Evolutionary conservation across 2,797 vertebrate species (phyloP).

Genomic region (Poecilia wingei): DNA sequence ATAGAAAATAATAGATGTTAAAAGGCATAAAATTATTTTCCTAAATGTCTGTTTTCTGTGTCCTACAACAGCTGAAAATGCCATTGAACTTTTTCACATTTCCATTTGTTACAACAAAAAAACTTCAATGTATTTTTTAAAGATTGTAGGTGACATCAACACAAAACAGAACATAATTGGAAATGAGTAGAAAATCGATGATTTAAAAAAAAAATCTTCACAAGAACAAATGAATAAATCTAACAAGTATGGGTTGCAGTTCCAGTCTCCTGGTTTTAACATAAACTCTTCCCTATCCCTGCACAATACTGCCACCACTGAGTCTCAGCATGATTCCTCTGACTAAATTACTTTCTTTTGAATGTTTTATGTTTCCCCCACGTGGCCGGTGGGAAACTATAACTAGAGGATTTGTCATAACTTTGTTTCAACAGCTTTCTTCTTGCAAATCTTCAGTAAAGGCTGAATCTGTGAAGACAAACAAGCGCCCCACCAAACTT

Average conservation of each 20-base stretch:
- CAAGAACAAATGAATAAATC: not conserved
- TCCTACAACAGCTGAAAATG: not conserved
- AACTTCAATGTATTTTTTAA: not conserved
- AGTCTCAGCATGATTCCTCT: not conserved
- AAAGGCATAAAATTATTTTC: not conserved
- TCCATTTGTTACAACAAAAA: not conserved
- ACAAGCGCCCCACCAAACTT: not conserved
- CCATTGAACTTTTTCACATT: not conserved
- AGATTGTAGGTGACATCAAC: not conserved
- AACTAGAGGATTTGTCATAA: not conserved
- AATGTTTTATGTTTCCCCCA: not conserved
- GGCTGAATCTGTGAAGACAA: not conserved
- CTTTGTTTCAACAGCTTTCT: not conserved
- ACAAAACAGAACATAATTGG: not conserved
- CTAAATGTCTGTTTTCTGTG: not conserved
- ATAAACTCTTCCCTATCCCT: not conserved
- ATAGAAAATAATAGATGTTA: not conserved
- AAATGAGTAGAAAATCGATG: not conserved
- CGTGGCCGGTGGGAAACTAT: not conserved
- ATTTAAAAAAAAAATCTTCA: not conserved
- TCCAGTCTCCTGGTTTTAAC: not conserved
- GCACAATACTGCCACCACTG: not conserved
- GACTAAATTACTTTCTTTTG: not conserved
- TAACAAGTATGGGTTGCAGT: not conserved
- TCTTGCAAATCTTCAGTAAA: not conserved